Percentiles rank a stretch among this genome's conserved stretches.
These are phyloP conservation scores for Leucania comma DNA, from an alignment of 2,888 invertebrate genomes.

Conservation along the genomic window DNA sequence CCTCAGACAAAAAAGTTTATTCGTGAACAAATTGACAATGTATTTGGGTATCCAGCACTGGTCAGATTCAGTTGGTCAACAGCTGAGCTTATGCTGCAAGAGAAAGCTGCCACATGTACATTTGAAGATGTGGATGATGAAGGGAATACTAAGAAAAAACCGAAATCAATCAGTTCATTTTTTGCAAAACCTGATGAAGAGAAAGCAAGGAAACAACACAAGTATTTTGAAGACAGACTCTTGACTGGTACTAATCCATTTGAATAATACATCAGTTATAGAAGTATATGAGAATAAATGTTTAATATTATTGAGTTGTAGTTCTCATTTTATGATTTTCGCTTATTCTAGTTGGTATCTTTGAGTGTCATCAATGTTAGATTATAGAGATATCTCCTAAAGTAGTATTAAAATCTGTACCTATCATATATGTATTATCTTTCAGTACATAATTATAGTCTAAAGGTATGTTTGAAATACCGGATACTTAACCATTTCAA, in stretches of 20 bases:
- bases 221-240: constrained; percentile 92
- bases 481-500: neutral
- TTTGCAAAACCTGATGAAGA: constrained; percentile 84
- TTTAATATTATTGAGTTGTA: constrained; percentile 2
- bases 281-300: constrained; percentile 49
- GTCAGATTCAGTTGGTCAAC: constrained; percentile 99
- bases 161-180: constrained; percentile 92
- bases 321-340: constrained; percentile 29
- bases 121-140: constrained; percentile 93
- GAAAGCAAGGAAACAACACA: constrained; percentile 89
- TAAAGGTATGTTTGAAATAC: neutral
- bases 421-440: too few species aligned
- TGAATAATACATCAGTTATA: constrained; percentile 73
- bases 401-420: too few species aligned
- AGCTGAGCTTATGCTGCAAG: constrained; percentile 94
- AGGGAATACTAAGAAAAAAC: constrained; percentile 81
- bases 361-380: too few species aligned
- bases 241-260: constrained; percentile 89
- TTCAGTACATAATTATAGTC: neutral
- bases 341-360: neutral
- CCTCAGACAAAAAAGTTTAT: constrained; percentile 98
- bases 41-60: constrained; percentile 98
- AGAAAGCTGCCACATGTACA: constrained; percentile 93
- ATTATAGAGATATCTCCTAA: neutral
- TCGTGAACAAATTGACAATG: constrained; percentile 94